These are phyloP conservation scores for Eristalinus sepulchralis DNA, from an alignment of 2,888 invertebrate species.

Conservation along the genomic window DNA sequence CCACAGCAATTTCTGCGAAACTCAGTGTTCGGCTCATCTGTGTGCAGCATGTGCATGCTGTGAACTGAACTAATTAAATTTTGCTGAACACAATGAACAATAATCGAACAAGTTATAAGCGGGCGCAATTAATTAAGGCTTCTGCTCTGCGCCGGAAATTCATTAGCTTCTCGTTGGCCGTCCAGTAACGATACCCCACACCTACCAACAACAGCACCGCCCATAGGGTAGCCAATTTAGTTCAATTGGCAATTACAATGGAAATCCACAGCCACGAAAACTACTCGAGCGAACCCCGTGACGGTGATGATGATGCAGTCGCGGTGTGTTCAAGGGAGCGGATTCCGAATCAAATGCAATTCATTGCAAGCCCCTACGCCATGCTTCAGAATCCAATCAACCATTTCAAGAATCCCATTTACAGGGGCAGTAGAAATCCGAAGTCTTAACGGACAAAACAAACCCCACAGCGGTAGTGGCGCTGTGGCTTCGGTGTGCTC, in stretches of 20 bases:
- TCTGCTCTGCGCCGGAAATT: constrained; percentile 21
- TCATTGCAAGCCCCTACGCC: constrained; percentile 39
- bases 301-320: constrained; percentile 4
- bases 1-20: constrained; percentile 10
- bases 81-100: constrained; percentile 61
- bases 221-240: constrained; percentile 58
- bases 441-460: constrained; percentile 14
- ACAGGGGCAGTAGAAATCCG: constrained; percentile 30
- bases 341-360: constrained; percentile 56
- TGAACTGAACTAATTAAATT: constrained; percentile 64
- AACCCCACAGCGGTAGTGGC: neutral
- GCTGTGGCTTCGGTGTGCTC: constrained; percentile 1
- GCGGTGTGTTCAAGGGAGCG: too few species aligned
- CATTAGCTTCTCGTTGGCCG: constrained; percentile 19
- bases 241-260: constrained; percentile 59
- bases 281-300: constrained; percentile 23
- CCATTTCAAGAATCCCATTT: constrained; percentile 53
- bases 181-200: neutral
- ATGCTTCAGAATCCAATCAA: constrained; percentile 55
- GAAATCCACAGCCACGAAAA: constrained; percentile 4
- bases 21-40: neutral
- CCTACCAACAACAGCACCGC: neutral
- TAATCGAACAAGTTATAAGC: constrained; percentile 66
- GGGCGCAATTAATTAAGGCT: constrained; percentile 61
- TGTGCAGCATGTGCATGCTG: constrained; percentile 31